A percentile compares a stretch with the other conserved stretches of the same genome.
Conservation (phyloP, 2,888 invertebrate genomes). For the Macrosiphum euphorbiae region DNA sequence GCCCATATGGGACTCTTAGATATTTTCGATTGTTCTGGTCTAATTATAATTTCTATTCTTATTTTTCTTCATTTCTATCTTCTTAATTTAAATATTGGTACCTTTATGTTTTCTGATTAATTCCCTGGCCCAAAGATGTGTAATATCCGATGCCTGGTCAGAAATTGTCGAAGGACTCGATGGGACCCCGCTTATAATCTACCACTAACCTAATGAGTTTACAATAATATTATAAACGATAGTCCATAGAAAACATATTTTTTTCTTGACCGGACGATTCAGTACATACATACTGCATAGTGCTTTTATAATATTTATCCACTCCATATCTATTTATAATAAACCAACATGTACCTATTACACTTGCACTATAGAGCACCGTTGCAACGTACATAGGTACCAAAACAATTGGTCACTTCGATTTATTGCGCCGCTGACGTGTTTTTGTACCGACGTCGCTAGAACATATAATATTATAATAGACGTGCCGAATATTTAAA, state of each 20-base stretch:
- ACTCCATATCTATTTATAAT: not conserved
- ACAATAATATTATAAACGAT: not conserved
- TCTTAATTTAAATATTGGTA: not conserved
- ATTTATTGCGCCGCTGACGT: constrained; percentile 29
- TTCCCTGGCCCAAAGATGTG: not conserved
- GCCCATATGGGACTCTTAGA: not conserved
- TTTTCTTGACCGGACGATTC: not conserved
- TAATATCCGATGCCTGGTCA: not conserved
- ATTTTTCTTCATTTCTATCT: no score
- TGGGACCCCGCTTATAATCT: no score
- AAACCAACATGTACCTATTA: not conserved
- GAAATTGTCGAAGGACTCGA: not conserved
- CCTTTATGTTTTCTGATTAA: not conserved
- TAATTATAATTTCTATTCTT: no score
- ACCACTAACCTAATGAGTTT: no score
- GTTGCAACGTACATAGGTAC: not conserved
- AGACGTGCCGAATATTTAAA: constrained; percentile 24
- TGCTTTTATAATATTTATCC: not conserved
- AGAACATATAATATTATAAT: not conserved
- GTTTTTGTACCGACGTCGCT: not conserved
- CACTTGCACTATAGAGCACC: not conserved
- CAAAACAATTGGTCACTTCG: not conserved
- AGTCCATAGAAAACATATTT: not conserved
- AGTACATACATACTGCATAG: not conserved
- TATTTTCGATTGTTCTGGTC: not conserved